Evolutionary conservation across 2,797 vertebrate species (phyloP).

Genomic region (Austrolebias charrua): DNA sequence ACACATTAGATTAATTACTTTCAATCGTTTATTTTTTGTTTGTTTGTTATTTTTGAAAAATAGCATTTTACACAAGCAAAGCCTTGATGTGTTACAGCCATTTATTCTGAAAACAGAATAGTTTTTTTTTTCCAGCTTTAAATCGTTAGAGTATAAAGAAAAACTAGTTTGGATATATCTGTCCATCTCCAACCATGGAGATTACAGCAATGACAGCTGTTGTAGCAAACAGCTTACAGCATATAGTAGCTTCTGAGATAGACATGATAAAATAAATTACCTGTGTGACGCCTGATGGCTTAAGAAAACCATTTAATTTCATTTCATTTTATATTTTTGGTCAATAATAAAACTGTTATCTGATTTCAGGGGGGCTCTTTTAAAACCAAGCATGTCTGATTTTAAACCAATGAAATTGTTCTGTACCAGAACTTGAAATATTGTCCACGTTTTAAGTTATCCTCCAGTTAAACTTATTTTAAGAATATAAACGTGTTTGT

Average conservation of each 20-base stretch:
- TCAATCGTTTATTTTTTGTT: background rate
- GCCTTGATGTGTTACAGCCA: conserved; percentile 13
- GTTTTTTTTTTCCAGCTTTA: conserved; percentile 28
- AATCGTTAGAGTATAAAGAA: conserved; percentile 52
- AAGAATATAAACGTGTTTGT: background rate
- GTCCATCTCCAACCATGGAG: conserved; percentile 68
- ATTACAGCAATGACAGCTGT: conserved; percentile 78
- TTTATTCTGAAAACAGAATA: conserved; percentile 35
- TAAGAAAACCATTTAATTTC: conserved; percentile 67
- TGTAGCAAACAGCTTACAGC: conserved; percentile 75
- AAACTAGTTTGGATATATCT: conserved; percentile 74
- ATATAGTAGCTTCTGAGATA: conserved; percentile 78
- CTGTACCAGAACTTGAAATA: conserved; percentile 3
- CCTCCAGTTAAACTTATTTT: no score
- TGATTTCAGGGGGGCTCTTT: conserved; percentile 46
- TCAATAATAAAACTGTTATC: conserved; percentile 47
- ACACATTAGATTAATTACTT: background rate
- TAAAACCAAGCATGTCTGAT: conserved; percentile 29
- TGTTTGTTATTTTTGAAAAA: conserved; percentile 9
- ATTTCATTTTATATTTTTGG: conserved; percentile 25
- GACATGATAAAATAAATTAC: conserved; percentile 83
- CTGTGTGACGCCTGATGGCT: conserved; percentile 70
- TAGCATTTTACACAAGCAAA: background rate
- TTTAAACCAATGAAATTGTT: conserved; percentile 1
- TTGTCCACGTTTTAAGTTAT: background rate